A percentile compares a stretch with the other conserved stretches of the same genome.
phyloP scores from a whole-genome alignment of 2,797 vertebrate species.

The Enteromius mattozi region DNA sequence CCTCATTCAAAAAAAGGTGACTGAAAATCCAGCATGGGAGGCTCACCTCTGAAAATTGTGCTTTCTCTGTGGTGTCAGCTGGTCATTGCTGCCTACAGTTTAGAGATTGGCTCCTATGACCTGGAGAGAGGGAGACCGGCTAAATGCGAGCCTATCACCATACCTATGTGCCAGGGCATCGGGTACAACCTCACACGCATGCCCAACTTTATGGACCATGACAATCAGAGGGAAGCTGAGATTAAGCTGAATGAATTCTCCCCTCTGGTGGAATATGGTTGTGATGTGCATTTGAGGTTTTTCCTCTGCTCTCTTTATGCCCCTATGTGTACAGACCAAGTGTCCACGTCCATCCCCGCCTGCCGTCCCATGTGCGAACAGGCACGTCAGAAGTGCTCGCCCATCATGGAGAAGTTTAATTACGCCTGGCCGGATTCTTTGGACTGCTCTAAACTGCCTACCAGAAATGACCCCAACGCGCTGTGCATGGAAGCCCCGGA shows the following conservation, averaged over 20 bases:
- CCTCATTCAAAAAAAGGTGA: conserved; percentile 43
- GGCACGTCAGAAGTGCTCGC: conserved; percentile 90
- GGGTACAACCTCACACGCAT: conserved; percentile 98
- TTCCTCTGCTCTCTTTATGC: conserved; percentile 98
- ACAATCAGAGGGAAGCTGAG: conserved; percentile 92
- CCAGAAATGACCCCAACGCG: conserved; percentile 93
- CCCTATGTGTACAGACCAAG: conserved; percentile 98
- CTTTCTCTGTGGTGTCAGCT: conserved; percentile 84
- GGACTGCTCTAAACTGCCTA: conserved; percentile 91
- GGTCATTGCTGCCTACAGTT: conserved; percentile 76
- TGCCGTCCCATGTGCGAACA: conserved; percentile 99
- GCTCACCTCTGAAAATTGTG: conserved; percentile 74
- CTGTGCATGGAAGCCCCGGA: conserved; percentile 98
- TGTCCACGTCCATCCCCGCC: conserved; percentile 95
- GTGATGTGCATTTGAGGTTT: conserved; percentile 94
- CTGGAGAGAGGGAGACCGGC: conserved; percentile 86
- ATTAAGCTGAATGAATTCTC: conserved; percentile 95
- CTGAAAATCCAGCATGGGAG: conserved; percentile 77
- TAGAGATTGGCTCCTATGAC: conserved; percentile 89
- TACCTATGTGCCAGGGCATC: conserved; percentile 97
- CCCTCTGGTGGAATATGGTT: conserved; percentile 94
- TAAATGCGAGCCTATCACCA: conserved; percentile 91
- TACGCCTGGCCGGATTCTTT: conserved; percentile 96
- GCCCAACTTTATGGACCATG: conserved; percentile 97
- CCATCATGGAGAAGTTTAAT: conserved; percentile 97